Evolutionary conservation across 2,113 vertebrate genomes (phyloP).

Genomic region (Caranx ignobilis): DNA sequence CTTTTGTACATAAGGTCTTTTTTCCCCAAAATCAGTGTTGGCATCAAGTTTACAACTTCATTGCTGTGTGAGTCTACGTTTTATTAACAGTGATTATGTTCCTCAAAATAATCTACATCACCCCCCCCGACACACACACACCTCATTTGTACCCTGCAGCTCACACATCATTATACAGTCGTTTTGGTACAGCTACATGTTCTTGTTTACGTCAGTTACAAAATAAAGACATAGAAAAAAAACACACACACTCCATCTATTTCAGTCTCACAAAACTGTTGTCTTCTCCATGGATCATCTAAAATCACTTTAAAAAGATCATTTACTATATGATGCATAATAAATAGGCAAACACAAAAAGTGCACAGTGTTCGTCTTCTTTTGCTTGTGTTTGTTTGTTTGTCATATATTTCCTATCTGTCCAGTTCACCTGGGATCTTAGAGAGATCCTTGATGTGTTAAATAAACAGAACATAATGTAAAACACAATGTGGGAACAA

Average conservation of each 20-base stretch:
- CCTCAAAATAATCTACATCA: constrained; percentile 36
- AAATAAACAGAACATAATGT: neutral
- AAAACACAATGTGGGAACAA: neutral
- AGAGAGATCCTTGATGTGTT: neutral
- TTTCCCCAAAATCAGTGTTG: constrained; percentile 1
- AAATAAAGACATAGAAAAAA: neutral
- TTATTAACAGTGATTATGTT: too few relatives aligned
- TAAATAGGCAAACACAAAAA: constrained; percentile 13
- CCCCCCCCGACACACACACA: constrained; percentile 12
- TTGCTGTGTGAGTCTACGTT: neutral
- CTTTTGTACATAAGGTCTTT: neutral
- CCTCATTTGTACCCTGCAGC: constrained; percentile 25
- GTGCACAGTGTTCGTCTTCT: neutral
- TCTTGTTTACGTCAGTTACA: constrained; percentile 33
- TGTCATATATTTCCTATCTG: constrained; percentile 2
- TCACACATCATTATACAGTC: neutral
- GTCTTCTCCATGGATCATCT: neutral
- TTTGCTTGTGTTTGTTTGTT: neutral
- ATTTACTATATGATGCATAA: constrained; percentile 6
- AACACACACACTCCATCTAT: neutral
- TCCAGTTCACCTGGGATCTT: neutral
- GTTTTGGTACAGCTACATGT: constrained; percentile 14
- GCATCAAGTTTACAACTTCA: constrained; percentile 17
- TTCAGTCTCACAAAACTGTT: neutral
- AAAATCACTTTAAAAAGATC: constrained; percentile 6